Percentiles rank a stretch among this genome's conserved stretches.
Conservation (phyloP, 2,113 vertebrate species). For the Datnioides undecimradiatus region DNA sequence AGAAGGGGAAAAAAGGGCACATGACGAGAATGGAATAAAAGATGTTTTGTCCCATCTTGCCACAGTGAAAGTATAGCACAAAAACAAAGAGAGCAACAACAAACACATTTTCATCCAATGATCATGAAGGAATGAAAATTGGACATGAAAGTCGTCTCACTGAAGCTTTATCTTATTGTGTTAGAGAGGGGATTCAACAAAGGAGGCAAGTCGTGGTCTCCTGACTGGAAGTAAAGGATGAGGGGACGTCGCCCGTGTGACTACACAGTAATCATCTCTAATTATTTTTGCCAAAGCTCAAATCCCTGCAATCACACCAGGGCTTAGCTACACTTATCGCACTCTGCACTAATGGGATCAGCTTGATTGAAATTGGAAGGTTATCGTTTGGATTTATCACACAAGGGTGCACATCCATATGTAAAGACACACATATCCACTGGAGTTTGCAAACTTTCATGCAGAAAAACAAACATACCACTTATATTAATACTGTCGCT, state of each 20-base stretch:
- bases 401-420: constrained; percentile 10
- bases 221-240: constrained; percentile 47
- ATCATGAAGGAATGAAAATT: constrained; percentile 34
- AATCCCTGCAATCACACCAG: constrained; percentile 48
- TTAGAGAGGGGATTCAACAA: constrained; percentile 34
- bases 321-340: constrained; percentile 62
- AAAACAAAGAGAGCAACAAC: constrained; percentile 33
- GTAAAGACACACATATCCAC: neutral
- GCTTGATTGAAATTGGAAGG: constrained; percentile 40
- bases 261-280: constrained; percentile 61
- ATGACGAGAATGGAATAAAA: constrained; percentile 11
- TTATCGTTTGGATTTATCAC: constrained; percentile 53
- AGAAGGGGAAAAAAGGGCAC: neutral
- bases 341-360: constrained; percentile 63
- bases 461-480: neutral
- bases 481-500: neutral
- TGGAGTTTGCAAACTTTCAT: neutral
- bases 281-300: constrained; percentile 60
- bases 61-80: constrained; percentile 19
- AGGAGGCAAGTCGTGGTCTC: constrained; percentile 26
- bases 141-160: constrained; percentile 39
- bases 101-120: constrained; percentile 17
- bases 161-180: constrained; percentile 49
- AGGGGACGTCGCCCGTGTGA: constrained; percentile 42
- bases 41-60: constrained; percentile 14